Conservation (phyloP, 2,888 invertebrate species). For the Yponomeuta plumbellus region DNA sequence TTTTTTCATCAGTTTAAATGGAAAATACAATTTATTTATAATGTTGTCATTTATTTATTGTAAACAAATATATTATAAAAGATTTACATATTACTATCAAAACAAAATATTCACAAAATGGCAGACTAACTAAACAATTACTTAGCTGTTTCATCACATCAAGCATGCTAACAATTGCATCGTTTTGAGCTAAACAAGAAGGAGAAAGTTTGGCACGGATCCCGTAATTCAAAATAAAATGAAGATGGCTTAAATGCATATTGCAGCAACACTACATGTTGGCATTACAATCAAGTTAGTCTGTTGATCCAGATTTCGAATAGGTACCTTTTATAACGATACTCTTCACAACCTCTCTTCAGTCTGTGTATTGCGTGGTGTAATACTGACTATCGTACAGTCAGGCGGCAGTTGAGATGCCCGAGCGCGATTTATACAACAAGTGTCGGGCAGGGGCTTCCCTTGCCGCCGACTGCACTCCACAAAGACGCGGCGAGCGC, state of each 20-base stretch:
- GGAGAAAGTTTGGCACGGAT: conserved; percentile 76
- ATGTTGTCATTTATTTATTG: conserved; percentile 76
- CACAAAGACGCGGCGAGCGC: neutral
- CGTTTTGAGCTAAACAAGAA: conserved; percentile 75
- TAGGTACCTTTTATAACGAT: conserved; percentile 75
- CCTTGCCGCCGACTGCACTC: too few relatives aligned
- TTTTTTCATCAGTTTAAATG: conserved; percentile 77
- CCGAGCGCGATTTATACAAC: neutral
- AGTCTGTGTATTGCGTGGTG: conserved; percentile 60
- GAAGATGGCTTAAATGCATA: conserved; percentile 73
- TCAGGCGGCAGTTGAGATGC: neutral
- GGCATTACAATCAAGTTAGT: conserved; percentile 62
- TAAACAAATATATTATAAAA: conserved; percentile 78
- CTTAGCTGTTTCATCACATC: conserved; percentile 68
- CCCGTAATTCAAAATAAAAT: conserved; percentile 68
- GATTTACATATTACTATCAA: conserved; percentile 77
- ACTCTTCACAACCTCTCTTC: conserved; percentile 72
- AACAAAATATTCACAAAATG: conserved; percentile 78
- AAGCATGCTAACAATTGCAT: conserved; percentile 76
- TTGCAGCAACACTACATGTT: conserved; percentile 61
- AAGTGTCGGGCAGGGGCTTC: too few relatives aligned
- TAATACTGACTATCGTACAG: conserved; percentile 57
- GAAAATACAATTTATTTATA: conserved; percentile 76
- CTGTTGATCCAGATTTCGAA: conserved; percentile 70
- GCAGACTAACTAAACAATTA: conserved; percentile 77